Base-by-base conservation (phyloP, 2,113 vertebrate genomes). In the Silurus asotus region DNA sequence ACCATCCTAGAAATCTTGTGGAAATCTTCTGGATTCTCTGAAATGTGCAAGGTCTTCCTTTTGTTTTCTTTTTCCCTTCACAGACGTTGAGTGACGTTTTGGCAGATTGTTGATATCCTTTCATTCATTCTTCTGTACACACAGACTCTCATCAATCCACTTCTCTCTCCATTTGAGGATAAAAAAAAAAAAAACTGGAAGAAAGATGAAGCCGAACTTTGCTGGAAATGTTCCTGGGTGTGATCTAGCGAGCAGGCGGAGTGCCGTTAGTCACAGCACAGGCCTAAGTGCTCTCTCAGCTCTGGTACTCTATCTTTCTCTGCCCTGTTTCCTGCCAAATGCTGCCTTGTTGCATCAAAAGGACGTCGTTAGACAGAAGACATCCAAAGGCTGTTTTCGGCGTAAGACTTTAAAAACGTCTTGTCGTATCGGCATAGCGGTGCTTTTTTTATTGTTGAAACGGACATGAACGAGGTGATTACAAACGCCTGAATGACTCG, bases 341-440 rank as follows among this genome's bases (percentile, higher is more conserved):
- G 70, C 80, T 88, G 78, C 65, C 87, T 84, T 77, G 74, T 90
- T 75, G 82, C 87, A 89, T 88, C 88, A 87, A 65, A 88, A 84
- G 64, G 75, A 74, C 55, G 78, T 83, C 70, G 80, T 90, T 89
- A 89, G 62, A 74, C 6, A 28, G 28, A 80, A 59, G 65, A 86
- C 80, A 81, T 83, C 61, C 56, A 25, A 56, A 69, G 48, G 62
- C 37, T 37, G 37, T 37, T 70, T 89, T 87, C 74, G 74, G 58
- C 65, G 55, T 72, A 55, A 77, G 45, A 69, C 86, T 82, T 84
- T 70, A 86, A 86, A 86, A 76, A 70, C 61, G 51, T 83, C 84
- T 53, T 45, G 77, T 70, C 62, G 3, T 23, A 17, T 72, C 55
- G 81, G 75, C 76, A 81, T 69, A 56, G 17, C n/a, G 59, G 55